These are phyloP conservation scores for Penelope pileata DNA, from an alignment of 2,113 vertebrate species.

Conservation along the genomic window DNA sequence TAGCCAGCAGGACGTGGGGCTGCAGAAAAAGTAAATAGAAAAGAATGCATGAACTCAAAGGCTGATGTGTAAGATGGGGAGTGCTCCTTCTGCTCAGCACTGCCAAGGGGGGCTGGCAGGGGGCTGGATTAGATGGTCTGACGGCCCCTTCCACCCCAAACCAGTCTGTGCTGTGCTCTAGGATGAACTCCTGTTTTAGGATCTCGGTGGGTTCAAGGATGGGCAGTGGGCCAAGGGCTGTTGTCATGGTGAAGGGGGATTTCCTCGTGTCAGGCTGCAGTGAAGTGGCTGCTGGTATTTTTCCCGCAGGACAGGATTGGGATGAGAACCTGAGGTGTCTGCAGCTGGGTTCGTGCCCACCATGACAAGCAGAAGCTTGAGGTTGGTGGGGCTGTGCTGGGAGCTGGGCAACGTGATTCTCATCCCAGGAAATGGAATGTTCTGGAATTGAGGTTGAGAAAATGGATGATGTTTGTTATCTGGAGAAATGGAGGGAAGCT, in stretches of 20 bases:
- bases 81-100: too few species aligned
- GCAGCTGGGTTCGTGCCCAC: not conserved
- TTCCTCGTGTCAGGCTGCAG: not conserved
- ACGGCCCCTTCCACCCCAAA: too few species aligned
- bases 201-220: not conserved
- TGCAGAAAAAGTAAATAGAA: too few species aligned
- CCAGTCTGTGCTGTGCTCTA: not conserved
- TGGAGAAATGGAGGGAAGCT: not conserved
- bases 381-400: not conserved
- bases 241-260: not conserved
- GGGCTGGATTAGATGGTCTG: too few species aligned
- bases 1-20: too few species aligned
- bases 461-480: not conserved
- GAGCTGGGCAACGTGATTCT: not conserved
- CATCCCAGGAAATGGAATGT: not conserved
- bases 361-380: not conserved
- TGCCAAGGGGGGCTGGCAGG: too few species aligned
- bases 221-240: accelerated
- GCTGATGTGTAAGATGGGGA: too few species aligned
- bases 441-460: not conserved
- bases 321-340: not conserved
- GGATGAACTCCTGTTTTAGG: not conserved
- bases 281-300: accelerated
- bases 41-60: too few species aligned
- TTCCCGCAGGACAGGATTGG: not conserved